Percentiles rank a stretch among this genome's conserved stretches.
Conservation (phyloP, 2,888 invertebrate species). For the Leptopilina drosophilae region DNA sequence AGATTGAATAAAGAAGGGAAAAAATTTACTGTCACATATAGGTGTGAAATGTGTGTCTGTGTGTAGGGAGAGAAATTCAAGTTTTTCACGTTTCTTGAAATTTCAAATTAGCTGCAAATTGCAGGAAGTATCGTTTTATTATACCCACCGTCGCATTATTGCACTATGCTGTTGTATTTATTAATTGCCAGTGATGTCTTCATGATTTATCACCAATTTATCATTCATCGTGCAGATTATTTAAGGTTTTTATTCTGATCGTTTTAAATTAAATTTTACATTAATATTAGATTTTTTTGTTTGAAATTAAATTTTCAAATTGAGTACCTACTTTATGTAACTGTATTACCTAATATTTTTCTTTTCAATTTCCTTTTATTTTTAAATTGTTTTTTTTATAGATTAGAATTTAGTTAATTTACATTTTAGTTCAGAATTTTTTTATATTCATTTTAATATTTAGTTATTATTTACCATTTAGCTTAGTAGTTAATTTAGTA, state of each 20-base stretch:
- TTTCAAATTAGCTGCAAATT: conserved; percentile 6
- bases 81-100: background rate
- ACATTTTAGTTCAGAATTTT: no score
- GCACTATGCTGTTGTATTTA: background rate
- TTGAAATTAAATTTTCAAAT: no score
- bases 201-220: background rate
- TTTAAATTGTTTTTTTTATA: no score
- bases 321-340: no score
- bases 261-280: background rate
- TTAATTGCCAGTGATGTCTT: background rate
- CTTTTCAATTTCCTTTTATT: no score
- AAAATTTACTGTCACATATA: background rate
- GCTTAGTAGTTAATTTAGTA: no score
- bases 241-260: no score
- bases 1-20: no score
- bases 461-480: no score
- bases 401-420: no score
- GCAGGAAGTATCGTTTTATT: background rate
- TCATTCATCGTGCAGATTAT: background rate
- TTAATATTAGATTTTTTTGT: background rate
- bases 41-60: conserved; percentile 12
- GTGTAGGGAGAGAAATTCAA: background rate
- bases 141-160: background rate
- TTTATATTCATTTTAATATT: no score
- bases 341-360: no score